Evolutionary conservation across 2,113 vertebrate species (phyloP), one percentile per base, ranked within the genome.

Genomic region (Chloebia gouldiae): DNA sequence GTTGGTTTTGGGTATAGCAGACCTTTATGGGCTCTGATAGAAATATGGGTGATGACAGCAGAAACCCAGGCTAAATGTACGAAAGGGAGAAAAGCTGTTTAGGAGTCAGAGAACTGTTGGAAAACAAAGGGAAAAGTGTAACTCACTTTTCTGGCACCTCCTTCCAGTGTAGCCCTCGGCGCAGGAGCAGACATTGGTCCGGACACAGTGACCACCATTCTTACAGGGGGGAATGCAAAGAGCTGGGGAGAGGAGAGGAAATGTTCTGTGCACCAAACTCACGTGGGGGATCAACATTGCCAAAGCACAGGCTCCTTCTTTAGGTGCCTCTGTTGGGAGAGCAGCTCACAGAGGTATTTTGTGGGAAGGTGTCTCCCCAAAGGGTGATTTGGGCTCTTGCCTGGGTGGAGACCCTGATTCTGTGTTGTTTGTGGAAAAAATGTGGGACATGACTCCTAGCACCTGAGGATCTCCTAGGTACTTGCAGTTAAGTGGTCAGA

Each of bases 91-190:
- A 93, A 78, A 61, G 7, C 13, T 51, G 35, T 80, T 76, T 60
- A 47, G 30, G 51, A 79, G 35, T 33, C 28, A 88, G 71, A 83
- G 71, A n/a, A 42, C 1, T 6, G 13, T 0, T 73, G 73, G 49
- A 65, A 92, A 95, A 37, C 40, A 69, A 88, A 77, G 23, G 24
- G 44, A 70, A 89, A 35, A 9, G 35, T 82, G 45, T 39, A 53
- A 93, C 99, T 98, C 94, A 99, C 99, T 99, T 96, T 97, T 99
- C 59, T 99, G 99, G 94, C 99, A 99, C 86, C 98, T 98, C 56
- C 98, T 98, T 37, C 98, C 99, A 3, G 97, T 96, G 97, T 98
- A 98, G 77, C 99, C 99, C 81, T 98, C 93, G 7, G 95, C 95
- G 63, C 99, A 99, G 94, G 98, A 95, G 12, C 99, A 99, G 18